Percentiles rank a stretch among this genome's conserved stretches.
Evolutionary conservation across 2,797 vertebrate genomes (phyloP).

Genomic region (Anguilla marmorata): DNA sequence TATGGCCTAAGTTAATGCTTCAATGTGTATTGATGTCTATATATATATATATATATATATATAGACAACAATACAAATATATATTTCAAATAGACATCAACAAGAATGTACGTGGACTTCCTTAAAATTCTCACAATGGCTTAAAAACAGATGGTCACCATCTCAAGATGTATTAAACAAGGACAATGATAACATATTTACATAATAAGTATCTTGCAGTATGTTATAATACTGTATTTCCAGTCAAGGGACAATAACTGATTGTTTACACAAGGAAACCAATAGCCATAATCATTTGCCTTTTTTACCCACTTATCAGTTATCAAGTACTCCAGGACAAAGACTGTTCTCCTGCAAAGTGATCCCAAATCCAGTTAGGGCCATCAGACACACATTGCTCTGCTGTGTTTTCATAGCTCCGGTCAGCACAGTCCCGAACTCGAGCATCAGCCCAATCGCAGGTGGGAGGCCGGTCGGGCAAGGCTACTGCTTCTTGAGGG

Average conservation of each 20-base stretch:
- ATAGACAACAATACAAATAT: constrained; percentile 45
- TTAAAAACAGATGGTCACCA: constrained; percentile 53
- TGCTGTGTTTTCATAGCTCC: neutral
- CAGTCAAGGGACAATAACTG: constrained; percentile 43
- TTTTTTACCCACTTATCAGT: neutral
- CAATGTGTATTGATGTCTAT: constrained; percentile 54
- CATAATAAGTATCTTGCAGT: constrained; percentile 29
- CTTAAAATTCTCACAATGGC: constrained; percentile 54
- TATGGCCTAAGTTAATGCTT: constrained; percentile 64
- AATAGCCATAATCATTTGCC: neutral
- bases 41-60: constrained; percentile 52
- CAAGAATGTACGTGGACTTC: constrained; percentile 42
- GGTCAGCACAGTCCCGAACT: constrained; percentile 34
- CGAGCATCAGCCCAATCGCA: neutral
- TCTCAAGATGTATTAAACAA: constrained; percentile 38
- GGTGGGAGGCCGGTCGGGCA: neutral
- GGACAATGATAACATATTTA: constrained; percentile 46
- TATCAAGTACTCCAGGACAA: constrained; percentile 58
- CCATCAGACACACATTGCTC: neutral
- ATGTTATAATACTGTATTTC: constrained; percentile 44
- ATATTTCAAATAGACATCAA: neutral
- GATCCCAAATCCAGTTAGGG: constrained; percentile 36
- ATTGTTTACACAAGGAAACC: constrained; percentile 30
- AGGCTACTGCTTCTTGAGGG: constrained; percentile 74
- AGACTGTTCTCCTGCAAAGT: neutral